Percentiles rank a stretch among this genome's conserved stretches.
Conservation (phyloP, 2,888 invertebrate species). For the Byasa hedistus region DNA sequence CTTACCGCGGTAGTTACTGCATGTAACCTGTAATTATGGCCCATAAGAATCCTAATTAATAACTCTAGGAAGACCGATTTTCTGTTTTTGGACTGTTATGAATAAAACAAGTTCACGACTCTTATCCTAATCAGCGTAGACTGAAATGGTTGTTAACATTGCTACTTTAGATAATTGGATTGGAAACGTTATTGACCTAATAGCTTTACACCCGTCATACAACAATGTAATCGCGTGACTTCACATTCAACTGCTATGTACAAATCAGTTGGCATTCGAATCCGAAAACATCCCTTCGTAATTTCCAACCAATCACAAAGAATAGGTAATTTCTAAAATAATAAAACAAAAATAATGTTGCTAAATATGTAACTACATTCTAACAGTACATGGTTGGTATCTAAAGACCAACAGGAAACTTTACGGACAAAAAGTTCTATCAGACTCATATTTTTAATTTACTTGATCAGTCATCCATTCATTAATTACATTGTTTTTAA, state of each 20-base stretch:
- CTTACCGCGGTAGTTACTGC: constrained; percentile 19
- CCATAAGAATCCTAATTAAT: background rate
- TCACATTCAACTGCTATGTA: background rate
- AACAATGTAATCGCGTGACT: constrained; percentile 15
- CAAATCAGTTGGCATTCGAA: background rate
- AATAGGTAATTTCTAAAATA: background rate
- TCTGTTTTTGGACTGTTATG: background rate
- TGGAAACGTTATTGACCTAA: background rate
- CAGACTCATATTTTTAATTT: too few relatives aligned
- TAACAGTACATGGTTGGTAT: background rate
- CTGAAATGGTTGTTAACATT: background rate
- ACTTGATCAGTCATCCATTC: too few relatives aligned
- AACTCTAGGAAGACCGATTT: background rate
- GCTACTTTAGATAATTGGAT: background rate
- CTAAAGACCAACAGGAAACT: too few relatives aligned
- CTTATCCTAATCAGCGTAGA: background rate
- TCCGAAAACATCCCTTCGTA: background rate
- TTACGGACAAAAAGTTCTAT: too few relatives aligned
- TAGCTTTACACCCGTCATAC: background rate
- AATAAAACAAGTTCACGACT: background rate
- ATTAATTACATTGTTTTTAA: too few relatives aligned
- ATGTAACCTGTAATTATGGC: constrained; percentile 8
- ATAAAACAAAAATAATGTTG: too few relatives aligned
- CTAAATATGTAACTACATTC: background rate
- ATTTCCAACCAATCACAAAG: background rate